These are phyloP conservation scores for Percina caprodes DNA, from an alignment of 2,113 vertebrate genomes.

Conservation along the genomic window DNA sequence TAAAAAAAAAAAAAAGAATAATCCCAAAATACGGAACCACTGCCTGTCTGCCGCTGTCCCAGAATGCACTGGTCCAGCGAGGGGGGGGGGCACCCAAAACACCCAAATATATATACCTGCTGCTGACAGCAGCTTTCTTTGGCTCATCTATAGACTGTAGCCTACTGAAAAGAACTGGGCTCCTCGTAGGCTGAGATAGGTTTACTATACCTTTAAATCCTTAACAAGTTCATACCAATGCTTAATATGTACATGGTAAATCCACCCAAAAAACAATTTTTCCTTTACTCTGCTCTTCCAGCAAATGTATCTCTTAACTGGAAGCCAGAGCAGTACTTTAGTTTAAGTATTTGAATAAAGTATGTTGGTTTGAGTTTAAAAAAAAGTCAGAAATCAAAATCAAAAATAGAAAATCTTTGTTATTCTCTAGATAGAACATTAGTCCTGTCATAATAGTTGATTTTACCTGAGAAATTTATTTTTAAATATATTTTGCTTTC, in stretches of 20 bases:
- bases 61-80: constrained; percentile 77
- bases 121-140: neutral
- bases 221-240: neutral
- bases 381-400: neutral
- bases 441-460: neutral
- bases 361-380: too few relatives aligned
- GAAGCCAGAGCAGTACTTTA: neutral
- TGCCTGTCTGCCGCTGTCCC: constrained; percentile 74
- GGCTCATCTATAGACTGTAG: too few relatives aligned
- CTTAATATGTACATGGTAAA: neutral
- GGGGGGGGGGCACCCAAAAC: constrained; percentile 62
- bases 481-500: too few relatives aligned
- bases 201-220: constrained; percentile 1
- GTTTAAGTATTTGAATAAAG: neutral
- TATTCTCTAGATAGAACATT: neutral
- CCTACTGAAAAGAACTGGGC: too few relatives aligned
- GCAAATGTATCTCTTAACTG: neutral
- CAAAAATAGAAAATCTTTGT: too few relatives aligned
- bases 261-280: neutral
- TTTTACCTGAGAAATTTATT: too few relatives aligned
- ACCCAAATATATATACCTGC: neutral
- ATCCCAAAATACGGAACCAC: constrained; percentile 52
- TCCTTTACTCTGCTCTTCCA: neutral
- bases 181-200: neutral
- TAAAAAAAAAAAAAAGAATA: neutral